Evolutionary conservation across 1,140 invertebrate species (phyloP).

Genomic region (Cydia splendana): DNA sequence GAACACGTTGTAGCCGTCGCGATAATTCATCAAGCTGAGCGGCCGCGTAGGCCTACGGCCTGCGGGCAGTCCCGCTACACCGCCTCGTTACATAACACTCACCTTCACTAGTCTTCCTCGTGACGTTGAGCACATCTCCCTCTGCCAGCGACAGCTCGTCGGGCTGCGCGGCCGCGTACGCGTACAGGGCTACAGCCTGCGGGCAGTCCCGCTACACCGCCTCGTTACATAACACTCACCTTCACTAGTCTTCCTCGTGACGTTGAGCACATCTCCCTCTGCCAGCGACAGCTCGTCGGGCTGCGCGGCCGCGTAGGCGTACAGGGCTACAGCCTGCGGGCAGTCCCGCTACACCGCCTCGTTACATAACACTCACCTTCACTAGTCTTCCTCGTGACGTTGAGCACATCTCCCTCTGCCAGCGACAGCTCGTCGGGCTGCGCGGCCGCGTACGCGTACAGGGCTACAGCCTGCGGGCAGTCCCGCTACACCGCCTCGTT

Average conservation of each 20-base stretch:
- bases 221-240: constrained; percentile 81
- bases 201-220: constrained; percentile 87
- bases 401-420: constrained; percentile 93
- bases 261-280: constrained; percentile 94
- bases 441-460: constrained; percentile 88
- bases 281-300: constrained; percentile 93
- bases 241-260: constrained; percentile 93
- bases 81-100: constrained; percentile 46
- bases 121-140: constrained; percentile 96
- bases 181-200: constrained; percentile 90
- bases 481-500: constrained; percentile 97
- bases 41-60: constrained; percentile 87
- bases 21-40: constrained; percentile 94
- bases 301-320: constrained; percentile 89
- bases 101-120: constrained; percentile 94
- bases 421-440: constrained; percentile 95
- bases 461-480: constrained; percentile 91
- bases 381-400: constrained; percentile 93
- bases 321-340: constrained; percentile 91
- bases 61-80: no score
- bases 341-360: constrained; percentile 81
- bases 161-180: constrained; percentile 90
- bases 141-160: constrained; percentile 91
- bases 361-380: constrained; percentile 85
- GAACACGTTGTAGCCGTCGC: constrained; percentile 94